A percentile compares a stretch with the other conserved stretches of the same genome.
Evolutionary conservation across 23 tunicate species (phyloP).

Genomic region (Halocynthia aurantium): DNA sequence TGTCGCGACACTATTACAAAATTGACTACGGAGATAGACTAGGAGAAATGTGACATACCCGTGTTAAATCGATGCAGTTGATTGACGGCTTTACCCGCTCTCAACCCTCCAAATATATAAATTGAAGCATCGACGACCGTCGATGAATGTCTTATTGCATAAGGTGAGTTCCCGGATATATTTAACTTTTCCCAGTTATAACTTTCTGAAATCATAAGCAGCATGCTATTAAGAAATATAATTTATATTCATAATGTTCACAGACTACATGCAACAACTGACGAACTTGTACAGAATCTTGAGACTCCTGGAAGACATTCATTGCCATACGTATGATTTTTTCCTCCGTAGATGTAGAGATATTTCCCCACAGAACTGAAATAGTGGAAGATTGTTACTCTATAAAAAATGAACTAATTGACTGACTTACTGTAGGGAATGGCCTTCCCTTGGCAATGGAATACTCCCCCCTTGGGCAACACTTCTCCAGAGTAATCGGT

Average conservation of each 20-base stretch:
- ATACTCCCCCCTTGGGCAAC: constrained; percentile 1
- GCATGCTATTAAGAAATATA: constrained; percentile 4
- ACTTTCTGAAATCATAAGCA: not conserved
- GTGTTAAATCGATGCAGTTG: constrained; percentile 23
- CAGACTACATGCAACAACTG: not conserved
- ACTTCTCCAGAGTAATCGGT: constrained; percentile 22
- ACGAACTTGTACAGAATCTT: constrained; percentile 31
- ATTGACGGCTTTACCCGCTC: constrained; percentile 24
- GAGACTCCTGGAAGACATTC: constrained; percentile 33
- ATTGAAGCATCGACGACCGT: constrained; percentile 13
- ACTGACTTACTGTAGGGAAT: constrained; percentile 32
- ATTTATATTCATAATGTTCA: not conserved
- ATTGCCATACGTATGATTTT: constrained; percentile 20
- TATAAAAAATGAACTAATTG: not conserved
- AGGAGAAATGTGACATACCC: constrained; percentile 7
- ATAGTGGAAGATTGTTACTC: not conserved
- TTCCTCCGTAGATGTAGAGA: constrained; percentile 52
- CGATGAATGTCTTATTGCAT: constrained; percentile 29
- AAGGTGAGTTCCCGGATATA: constrained; percentile 28
- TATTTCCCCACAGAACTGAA: constrained; percentile 11
- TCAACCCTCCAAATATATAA: constrained; percentile 52
- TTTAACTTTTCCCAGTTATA: constrained; percentile 9
- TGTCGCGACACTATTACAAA: too few relatives aligned
- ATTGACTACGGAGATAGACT: not conserved
- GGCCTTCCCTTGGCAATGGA: constrained; percentile 37